phyloP scores from a whole-genome alignment of 2,797 vertebrate genomes.

The Aplochiton taeniatus region DNA sequence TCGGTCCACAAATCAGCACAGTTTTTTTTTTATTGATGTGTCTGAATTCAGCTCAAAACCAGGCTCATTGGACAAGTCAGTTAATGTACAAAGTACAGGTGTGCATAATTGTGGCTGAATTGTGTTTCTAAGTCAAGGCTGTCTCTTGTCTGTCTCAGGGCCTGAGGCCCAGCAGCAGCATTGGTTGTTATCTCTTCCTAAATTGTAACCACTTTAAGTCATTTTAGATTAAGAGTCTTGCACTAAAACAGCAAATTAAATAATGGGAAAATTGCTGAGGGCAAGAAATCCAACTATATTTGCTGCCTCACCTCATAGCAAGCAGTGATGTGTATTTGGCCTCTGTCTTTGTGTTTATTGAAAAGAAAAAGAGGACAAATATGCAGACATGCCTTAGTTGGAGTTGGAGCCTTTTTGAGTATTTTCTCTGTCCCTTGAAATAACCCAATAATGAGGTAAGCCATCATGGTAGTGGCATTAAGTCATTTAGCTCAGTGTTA shows the following conservation, averaged over 20 bases:
- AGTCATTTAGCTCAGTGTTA: slow-evolving; percentile 33
- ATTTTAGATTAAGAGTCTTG: slow-evolving; percentile 28
- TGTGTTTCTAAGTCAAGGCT: no score
- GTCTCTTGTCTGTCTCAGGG: not conserved
- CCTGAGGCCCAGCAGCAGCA: slow-evolving; percentile 12
- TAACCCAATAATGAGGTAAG: slow-evolving; percentile 38
- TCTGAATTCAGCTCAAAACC: no score
- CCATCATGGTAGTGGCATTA: slow-evolving; percentile 30
- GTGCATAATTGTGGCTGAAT: no score
- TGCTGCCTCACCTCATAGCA: slow-evolving; percentile 22
- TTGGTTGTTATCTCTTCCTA: slow-evolving; percentile 18
- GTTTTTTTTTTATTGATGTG: not conserved
- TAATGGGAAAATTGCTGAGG: slow-evolving; percentile 36
- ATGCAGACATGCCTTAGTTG: slow-evolving; percentile 36
- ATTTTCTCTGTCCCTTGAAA: slow-evolving; percentile 25
- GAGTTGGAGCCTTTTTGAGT: slow-evolving; percentile 2
- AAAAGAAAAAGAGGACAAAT: slow-evolving; percentile 37
- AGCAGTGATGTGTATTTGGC: slow-evolving; percentile 32
- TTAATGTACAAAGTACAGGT: no score
- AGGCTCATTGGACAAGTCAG: no score
- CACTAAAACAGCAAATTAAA: slow-evolving; percentile 29
- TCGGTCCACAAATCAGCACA: not conserved
- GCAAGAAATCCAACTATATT: slow-evolving; percentile 30
- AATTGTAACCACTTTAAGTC: slow-evolving; percentile 38
- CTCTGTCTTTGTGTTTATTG: slow-evolving; percentile 37